Evolutionary conservation across 2,113 vertebrate genomes (phyloP).

Genomic region (Tiliqua scincoides): DNA sequence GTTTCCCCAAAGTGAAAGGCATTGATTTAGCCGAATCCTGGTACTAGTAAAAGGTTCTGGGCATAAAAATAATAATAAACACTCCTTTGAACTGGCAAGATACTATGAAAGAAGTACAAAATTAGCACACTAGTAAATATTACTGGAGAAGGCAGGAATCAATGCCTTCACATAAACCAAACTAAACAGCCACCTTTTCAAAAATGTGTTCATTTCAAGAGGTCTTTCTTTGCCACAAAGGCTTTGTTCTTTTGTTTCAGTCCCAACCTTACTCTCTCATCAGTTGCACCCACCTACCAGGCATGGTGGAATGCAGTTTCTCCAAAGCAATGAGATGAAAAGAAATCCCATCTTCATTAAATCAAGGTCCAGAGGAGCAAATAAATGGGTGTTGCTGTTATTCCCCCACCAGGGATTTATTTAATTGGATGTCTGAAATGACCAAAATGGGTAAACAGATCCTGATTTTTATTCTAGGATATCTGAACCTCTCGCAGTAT

Average conservation of each 20-base stretch:
- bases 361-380: background rate
- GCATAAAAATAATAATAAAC: constrained; percentile 1
- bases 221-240: background rate
- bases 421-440: background rate
- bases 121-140: constrained; percentile 1
- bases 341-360: background rate
- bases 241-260: background rate
- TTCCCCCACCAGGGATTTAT: background rate
- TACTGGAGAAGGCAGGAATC: background rate
- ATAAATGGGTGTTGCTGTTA: background rate
- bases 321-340: background rate
- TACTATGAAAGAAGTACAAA: constrained; percentile 22
- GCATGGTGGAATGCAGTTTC: background rate
- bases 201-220: background rate
- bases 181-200: background rate
- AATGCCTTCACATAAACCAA: background rate
- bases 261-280: background rate
- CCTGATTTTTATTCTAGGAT: background rate
- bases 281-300: background rate
- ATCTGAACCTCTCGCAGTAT: background rate
- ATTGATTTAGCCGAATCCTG: constrained; percentile 7
- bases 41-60: background rate
- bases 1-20: background rate
- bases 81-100: constrained; percentile 2
- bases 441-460: background rate